phyloP scores from a whole-genome alignment of 2,113 vertebrate species.

The Coregonus clupeaformis region DNA sequence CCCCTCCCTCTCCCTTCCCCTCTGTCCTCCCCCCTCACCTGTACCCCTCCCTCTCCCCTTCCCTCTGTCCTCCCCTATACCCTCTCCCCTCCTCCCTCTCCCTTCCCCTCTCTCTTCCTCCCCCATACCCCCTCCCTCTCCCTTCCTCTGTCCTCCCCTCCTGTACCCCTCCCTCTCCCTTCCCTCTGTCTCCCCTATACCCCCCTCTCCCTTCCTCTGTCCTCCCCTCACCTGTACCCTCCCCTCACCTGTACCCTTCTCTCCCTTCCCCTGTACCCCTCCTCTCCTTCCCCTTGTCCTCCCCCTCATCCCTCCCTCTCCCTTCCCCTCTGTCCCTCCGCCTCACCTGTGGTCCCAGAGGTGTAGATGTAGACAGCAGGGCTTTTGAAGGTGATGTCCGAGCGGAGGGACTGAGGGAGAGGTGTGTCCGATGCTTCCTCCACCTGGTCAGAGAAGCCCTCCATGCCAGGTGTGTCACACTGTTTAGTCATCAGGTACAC shows the following conservation, averaged over 20 bases:
- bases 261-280: too few relatives aligned
- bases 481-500: constrained; percentile 76
- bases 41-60: too few relatives aligned
- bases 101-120: too few relatives aligned
- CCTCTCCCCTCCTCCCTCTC: too few relatives aligned
- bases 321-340: background rate
- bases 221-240: too few relatives aligned
- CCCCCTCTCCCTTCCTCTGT: too few relatives aligned
- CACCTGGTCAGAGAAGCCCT: constrained; percentile 75
- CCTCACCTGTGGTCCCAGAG: constrained; percentile 62
- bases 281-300: too few relatives aligned
- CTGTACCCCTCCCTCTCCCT: background rate
- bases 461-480: constrained; percentile 68
- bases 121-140: too few relatives aligned
- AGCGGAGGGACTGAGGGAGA: constrained; percentile 72
- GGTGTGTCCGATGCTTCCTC: constrained; percentile 69
- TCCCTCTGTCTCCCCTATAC: too few relatives aligned
- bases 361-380: constrained; percentile 86
- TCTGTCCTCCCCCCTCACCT: background rate
- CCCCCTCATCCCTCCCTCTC: background rate
- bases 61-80: too few relatives aligned
- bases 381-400: constrained; percentile 72
- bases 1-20: background rate
- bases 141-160: too few relatives aligned
- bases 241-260: too few relatives aligned